Evolutionary conservation across 2,797 vertebrate species (phyloP).

Genomic region (Oreochromis grahami): DNA sequence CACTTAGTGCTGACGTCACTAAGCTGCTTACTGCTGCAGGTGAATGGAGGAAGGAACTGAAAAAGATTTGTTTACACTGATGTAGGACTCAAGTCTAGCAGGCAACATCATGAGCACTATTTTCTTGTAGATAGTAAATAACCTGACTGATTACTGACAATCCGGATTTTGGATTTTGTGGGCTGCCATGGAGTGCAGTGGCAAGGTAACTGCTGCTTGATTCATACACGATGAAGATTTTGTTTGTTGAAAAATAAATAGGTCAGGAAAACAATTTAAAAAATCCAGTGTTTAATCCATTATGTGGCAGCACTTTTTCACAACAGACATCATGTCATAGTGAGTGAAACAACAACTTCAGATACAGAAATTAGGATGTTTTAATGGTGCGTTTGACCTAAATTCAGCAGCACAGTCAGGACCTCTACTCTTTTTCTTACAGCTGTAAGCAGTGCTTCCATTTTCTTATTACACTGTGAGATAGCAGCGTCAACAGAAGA

Average conservation of each 20-base stretch:
- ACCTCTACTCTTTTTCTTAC: background rate
- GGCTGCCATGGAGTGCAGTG: constrained; percentile 59
- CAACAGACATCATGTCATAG: background rate
- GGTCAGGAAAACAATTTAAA: background rate
- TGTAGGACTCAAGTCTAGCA: background rate
- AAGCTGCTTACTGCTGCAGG: constrained; percentile 58
- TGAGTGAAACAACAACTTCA: background rate
- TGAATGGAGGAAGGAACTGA: constrained; percentile 29
- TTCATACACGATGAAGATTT: background rate
- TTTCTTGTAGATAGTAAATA: background rate
- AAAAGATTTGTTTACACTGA: constrained; percentile 33
- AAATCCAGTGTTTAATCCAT: background rate
- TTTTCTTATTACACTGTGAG: background rate
- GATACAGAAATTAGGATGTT: background rate
- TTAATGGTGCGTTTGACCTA: background rate
- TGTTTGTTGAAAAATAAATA: background rate
- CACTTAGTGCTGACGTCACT: constrained; percentile 58
- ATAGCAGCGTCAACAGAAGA: background rate
- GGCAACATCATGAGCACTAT: background rate
- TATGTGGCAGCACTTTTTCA: background rate
- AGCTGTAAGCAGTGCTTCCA: background rate
- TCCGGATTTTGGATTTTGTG: background rate
- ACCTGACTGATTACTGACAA: background rate
- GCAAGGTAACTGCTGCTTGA: constrained; percentile 61
- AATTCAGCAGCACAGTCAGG: background rate